These are phyloP conservation scores for Lytechinus pictus DNA, from an alignment of 35 echinoderm and acorn worm species.

Conservation along the genomic window DNA sequence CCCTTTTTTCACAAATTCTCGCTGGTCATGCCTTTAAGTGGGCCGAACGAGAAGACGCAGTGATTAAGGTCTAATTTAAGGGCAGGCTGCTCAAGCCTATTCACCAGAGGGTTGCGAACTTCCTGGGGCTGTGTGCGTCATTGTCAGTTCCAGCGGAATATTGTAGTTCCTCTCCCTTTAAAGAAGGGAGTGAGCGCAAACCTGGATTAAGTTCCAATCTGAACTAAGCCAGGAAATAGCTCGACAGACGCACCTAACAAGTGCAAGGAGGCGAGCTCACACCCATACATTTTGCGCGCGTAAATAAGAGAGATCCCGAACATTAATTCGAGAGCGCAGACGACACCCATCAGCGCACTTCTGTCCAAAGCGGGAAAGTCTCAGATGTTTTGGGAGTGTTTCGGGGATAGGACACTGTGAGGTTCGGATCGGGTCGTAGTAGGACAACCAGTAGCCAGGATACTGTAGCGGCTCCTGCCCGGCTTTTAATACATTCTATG, in stretches of 20 bases:
- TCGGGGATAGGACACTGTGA: background rate
- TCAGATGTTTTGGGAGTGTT: background rate
- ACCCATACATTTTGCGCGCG: background rate
- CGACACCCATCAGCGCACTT: background rate
- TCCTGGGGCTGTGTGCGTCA: background rate
- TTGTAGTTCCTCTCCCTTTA: background rate
- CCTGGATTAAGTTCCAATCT: slow-evolving; percentile 9
- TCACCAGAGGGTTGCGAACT: background rate
- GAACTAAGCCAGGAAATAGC: slow-evolving; percentile 19
- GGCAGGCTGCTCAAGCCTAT: background rate
- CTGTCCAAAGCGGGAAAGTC: background rate
- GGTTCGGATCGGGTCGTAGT: background rate
- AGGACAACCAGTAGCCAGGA: background rate
- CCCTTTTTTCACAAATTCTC: background rate
- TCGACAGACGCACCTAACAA: slow-evolving; percentile 12
- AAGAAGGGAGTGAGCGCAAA: background rate
- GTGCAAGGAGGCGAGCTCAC: slow-evolving; percentile 7
- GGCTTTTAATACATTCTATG: background rate
- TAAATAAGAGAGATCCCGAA: background rate
- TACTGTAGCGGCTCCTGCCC: background rate
- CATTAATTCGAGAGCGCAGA: background rate
- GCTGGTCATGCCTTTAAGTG: background rate
- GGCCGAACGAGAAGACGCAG: background rate
- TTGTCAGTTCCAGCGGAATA: background rate
- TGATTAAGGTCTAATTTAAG: background rate